Evolutionary conservation across 92 coral and sea anemone species (phyloP).

Genomic region (Nematostella vectensis): DNA sequence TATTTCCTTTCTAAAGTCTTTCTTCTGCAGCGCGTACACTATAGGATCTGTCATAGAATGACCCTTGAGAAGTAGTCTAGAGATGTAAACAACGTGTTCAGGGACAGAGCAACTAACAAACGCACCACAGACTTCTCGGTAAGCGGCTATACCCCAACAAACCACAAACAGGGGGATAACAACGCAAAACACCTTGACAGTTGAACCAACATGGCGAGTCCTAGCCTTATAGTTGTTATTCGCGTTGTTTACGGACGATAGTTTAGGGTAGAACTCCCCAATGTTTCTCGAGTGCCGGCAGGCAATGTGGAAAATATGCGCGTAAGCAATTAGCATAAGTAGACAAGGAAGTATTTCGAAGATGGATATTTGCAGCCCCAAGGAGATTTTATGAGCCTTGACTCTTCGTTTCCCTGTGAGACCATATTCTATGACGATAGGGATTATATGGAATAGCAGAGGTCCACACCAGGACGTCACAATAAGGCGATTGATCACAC

Average conservation of each 20-base stretch:
- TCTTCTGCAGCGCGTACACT: conserved; percentile 51
- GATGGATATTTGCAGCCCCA: conserved; percentile 16
- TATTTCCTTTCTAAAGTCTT: conserved; percentile 42
- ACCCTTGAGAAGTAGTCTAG: conserved; percentile 55
- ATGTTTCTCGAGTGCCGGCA: conserved; percentile 36
- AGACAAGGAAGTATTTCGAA: conserved; percentile 38
- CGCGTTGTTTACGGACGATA: too few species aligned
- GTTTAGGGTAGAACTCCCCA: conserved; percentile 19
- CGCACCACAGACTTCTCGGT: conserved; percentile 32
- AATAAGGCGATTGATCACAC: conserved; percentile 20
- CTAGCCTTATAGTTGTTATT: too few species aligned
- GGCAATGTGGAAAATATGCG: conserved; percentile 43
- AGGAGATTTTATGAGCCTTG: conserved; percentile 7
- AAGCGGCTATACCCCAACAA: conserved; percentile 43
- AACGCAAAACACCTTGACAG: conserved; percentile 41
- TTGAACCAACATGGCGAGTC: conserved; percentile 18
- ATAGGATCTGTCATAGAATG: conserved; percentile 62
- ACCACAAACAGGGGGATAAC: conserved; percentile 48
- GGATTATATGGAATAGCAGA: conserved; percentile 6
- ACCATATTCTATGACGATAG: conserved; percentile 12
- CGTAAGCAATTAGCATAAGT: conserved; percentile 27
- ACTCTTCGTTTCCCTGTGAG: conserved; percentile 2
- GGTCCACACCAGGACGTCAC: conserved; percentile 42
- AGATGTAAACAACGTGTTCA: conserved; percentile 23
- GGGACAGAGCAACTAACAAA: conserved; percentile 21